Evolutionary conservation across 2,888 invertebrate genomes (phyloP).

Genomic region (Drosophila trichaetosa): DNA sequence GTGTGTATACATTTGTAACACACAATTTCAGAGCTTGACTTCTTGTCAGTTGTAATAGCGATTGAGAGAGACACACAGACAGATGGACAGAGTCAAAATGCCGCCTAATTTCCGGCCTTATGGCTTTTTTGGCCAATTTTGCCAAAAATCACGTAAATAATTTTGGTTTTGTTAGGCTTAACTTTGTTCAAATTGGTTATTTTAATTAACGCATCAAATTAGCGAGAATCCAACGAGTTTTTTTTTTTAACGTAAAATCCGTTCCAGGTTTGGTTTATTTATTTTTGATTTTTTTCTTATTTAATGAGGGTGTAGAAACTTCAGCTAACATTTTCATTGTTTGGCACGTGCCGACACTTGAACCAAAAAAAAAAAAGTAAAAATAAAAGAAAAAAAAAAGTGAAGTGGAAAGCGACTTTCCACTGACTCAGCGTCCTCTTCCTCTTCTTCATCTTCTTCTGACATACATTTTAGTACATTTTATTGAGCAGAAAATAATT

Average conservation of each 20-base stretch:
- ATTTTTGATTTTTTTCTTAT: slow-evolving; percentile 5
- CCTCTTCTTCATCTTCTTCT: slow-evolving; percentile 14
- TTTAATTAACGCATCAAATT: not conserved
- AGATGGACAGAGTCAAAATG: not conserved
- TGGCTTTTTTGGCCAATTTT: not conserved
- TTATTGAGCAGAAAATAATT: not conserved
- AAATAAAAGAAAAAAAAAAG: slow-evolving; percentile 26
- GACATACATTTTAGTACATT: slow-evolving; percentile 16
- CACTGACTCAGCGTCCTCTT: slow-evolving; percentile 27
- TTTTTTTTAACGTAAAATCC: not conserved
- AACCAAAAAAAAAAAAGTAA: slow-evolving; percentile 30
- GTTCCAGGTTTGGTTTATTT: not conserved
- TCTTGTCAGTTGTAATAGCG: not conserved
- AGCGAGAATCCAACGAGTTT: not conserved
- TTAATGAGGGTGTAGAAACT: slow-evolving; percentile 24
- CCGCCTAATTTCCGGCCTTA: not conserved
- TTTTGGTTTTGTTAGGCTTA: not conserved
- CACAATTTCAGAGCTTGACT: not conserved
- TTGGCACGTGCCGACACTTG: slow-evolving; percentile 71
- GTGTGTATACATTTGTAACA: not conserved
- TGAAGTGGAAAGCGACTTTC: slow-evolving; percentile 40
- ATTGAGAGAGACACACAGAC: not conserved
- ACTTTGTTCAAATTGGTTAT: not conserved
- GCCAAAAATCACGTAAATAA: not conserved
- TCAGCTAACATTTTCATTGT: slow-evolving; percentile 53